Evolutionary conservation across 2,797 vertebrate species (phyloP).

Genomic region (Cyclura pinguis): DNA sequence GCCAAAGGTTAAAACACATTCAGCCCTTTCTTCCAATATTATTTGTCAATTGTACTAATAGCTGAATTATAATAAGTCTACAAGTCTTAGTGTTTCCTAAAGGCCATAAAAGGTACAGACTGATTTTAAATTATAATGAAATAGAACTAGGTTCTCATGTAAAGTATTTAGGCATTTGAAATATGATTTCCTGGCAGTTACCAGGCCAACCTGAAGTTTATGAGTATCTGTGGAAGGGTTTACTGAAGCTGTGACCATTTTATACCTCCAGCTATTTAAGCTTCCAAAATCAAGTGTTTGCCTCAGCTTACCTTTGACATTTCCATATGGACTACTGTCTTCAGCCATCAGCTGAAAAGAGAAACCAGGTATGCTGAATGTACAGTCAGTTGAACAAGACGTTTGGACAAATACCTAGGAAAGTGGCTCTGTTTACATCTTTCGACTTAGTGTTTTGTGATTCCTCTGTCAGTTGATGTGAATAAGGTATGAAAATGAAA

Average conservation of each 20-base stretch:
- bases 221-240: neutral
- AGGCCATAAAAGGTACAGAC: neutral
- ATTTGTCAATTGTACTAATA: neutral
- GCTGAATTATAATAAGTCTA: neutral
- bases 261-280: neutral
- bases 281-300: neutral
- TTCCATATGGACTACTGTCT: neutral
- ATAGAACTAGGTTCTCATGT: neutral
- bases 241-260: neutral
- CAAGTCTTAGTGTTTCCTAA: neutral
- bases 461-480: neutral
- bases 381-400: neutral
- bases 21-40: neutral
- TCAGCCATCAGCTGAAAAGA: neutral
- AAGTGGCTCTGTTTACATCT: neutral
- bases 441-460: neutral
- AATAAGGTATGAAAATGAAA: neutral
- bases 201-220: neutral
- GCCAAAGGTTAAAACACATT: neutral
- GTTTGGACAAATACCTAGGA: neutral
- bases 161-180: neutral
- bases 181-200: neutral
- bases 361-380: neutral
- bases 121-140: neutral
- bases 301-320: neutral